These are phyloP conservation scores for Megathymus violae DNA, from an alignment of 1,140 invertebrate genomes.

Conservation along the genomic window DNA sequence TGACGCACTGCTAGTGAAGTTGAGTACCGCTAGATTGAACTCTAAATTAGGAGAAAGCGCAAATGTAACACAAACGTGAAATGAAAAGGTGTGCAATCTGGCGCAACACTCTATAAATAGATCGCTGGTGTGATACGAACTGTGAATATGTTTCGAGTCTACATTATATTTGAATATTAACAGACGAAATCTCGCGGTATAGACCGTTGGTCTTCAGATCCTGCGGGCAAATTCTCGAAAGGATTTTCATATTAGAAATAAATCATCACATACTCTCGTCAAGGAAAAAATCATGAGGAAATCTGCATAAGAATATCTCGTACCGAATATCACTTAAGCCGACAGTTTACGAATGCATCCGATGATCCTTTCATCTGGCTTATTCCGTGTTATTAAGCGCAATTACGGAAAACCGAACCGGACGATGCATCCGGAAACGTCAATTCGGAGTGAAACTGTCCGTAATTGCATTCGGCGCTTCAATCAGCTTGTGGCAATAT, in stretches of 20 bases:
- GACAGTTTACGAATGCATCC: constrained; percentile 2
- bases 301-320: no score
- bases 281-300: no score
- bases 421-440: constrained; percentile 4
- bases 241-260: no score
- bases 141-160: no score
- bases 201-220: no score
- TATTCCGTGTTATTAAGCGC: constrained; percentile 1
- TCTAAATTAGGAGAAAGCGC: constrained; percentile 25
- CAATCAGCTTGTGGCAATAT: not conserved
- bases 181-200: no score
- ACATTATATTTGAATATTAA: no score
- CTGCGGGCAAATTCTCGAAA: no score
- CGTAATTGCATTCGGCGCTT: constrained; percentile 2
- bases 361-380: constrained; percentile 7
- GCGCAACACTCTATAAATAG: constrained; percentile 22
- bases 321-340: no score
- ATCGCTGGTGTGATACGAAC: no score
- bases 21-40: not conserved
- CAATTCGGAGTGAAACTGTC: not conserved
- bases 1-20: no score
- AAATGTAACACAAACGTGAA: constrained; percentile 25
- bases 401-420: constrained; percentile 12
- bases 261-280: no score
- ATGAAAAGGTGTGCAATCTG: constrained; percentile 5